A percentile compares a stretch with the other conserved stretches of the same genome.
Conservation (phyloP, 2,113 vertebrate genomes). For the Oreotrochilus melanogaster region DNA sequence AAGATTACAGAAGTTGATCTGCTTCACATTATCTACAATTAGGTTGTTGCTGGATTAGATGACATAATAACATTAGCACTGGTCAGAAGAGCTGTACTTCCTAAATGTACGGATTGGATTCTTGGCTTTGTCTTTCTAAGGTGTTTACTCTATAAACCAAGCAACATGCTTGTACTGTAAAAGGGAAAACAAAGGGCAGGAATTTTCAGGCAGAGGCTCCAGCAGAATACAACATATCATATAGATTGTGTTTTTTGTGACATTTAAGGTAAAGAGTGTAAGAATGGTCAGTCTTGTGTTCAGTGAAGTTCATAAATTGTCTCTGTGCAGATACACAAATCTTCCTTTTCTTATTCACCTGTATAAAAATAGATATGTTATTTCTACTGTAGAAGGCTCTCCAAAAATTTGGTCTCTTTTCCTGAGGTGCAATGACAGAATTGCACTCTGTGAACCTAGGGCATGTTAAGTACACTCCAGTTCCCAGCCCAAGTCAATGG, state of each 20-base stretch:
- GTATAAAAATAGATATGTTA: background rate
- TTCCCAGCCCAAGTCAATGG: background rate
- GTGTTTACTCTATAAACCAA: background rate
- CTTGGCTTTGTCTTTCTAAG: background rate
- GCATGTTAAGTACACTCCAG: accelerated
- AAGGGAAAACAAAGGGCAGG: background rate
- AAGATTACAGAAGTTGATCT: slow-evolving; percentile 39
- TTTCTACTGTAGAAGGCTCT: background rate
- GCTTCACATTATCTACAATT: slow-evolving; percentile 55
- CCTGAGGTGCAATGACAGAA: background rate
- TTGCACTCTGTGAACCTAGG: background rate
- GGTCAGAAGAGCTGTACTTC: background rate
- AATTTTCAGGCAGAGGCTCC: background rate
- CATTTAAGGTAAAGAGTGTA: background rate
- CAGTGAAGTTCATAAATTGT: background rate
- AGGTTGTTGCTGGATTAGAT: slow-evolving; percentile 30
- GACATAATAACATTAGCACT: background rate
- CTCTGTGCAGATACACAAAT: background rate
- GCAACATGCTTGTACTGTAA: background rate
- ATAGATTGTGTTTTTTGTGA: background rate
- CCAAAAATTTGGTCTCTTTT: background rate
- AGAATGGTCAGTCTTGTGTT: background rate
- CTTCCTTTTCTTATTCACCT: background rate
- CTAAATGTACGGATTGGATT: background rate
- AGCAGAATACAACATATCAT: background rate